Evolutionary conservation across 2,888 invertebrate genomes (phyloP).

Genomic region (Metacarcinus magister): DNA sequence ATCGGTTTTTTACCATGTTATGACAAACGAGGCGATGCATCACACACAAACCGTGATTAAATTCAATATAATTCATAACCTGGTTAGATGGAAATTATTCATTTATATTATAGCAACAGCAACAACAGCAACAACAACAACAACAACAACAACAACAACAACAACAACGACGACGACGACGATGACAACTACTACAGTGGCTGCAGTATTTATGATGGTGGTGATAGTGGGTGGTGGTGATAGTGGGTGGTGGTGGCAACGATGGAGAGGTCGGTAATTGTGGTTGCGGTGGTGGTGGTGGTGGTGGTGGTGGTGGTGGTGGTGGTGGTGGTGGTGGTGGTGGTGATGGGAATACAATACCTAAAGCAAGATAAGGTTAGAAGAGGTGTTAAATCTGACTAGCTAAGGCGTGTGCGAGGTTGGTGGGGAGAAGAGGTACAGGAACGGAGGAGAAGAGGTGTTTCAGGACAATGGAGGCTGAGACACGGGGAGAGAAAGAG

Average conservation of each 20-base stretch:
- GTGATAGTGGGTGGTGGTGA: too few species aligned
- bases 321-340: not conserved
- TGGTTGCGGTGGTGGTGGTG: not conserved
- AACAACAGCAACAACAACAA: not conserved
- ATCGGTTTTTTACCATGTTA: not conserved
- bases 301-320: not conserved
- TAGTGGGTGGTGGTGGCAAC: too few species aligned
- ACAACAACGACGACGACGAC: not conserved
- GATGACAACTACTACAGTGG: not conserved
- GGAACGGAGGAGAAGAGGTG: not conserved
- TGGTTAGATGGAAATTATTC: not conserved
- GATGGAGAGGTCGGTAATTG: too few species aligned
- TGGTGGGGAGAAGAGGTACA: not conserved
- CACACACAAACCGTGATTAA: too few species aligned
- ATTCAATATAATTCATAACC: not conserved
- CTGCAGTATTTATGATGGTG: not conserved
- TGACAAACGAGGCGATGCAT: too few species aligned
- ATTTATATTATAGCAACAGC: not conserved
- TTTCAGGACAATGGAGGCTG: not conserved
- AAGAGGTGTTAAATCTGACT: slow-evolving; percentile 19
- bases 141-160: too few species aligned
- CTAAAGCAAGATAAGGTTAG: not conserved
- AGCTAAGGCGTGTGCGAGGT: not conserved
- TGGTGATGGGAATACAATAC: slow-evolving; percentile 7
- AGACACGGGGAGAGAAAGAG: slow-evolving; percentile 1